Evolutionary conservation across 2,888 invertebrate genomes (phyloP).

Genomic region (Drosophila setosimentum): DNA sequence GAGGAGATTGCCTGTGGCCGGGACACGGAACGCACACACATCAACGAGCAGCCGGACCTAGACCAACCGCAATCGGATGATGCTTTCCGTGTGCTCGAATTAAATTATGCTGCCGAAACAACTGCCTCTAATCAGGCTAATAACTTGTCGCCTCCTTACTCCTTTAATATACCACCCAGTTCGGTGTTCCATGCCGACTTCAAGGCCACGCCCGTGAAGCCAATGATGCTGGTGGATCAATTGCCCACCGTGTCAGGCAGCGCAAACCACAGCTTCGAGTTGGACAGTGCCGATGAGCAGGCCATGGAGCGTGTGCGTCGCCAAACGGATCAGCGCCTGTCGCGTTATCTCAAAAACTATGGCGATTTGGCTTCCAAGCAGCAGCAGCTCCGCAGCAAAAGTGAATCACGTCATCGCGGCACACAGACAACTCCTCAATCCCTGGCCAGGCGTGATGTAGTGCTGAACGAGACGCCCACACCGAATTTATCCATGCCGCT

Average conservation of each 20-base stretch:
- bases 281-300: slow-evolving; percentile 72
- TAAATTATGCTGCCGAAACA: slow-evolving; percentile 51
- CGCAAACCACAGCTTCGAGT: slow-evolving; percentile 66
- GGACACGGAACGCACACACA: slow-evolving; percentile 70
- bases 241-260: slow-evolving; percentile 58
- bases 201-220: slow-evolving; percentile 61
- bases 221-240: slow-evolving; percentile 58
- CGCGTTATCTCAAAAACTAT: slow-evolving; percentile 83
- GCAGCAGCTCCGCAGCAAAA: slow-evolving; percentile 57
- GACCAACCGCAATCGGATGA: slow-evolving; percentile 29
- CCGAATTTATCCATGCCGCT: slow-evolving; percentile 88
- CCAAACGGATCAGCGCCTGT: slow-evolving; percentile 78
- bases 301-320: slow-evolving; percentile 76
- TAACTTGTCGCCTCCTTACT: slow-evolving; percentile 61
- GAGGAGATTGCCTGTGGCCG: slow-evolving; percentile 80
- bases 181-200: slow-evolving; percentile 81
- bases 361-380: slow-evolving; percentile 76
- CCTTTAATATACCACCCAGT: slow-evolving; percentile 79
- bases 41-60: slow-evolving; percentile 63
- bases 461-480: slow-evolving; percentile 79
- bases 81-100: slow-evolving; percentile 66
- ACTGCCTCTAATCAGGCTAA: slow-evolving; percentile 28
- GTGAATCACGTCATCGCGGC: slow-evolving; percentile 76
- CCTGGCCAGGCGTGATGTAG: slow-evolving; percentile 76
- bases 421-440: slow-evolving; percentile 82